phyloP scores from a whole-genome alignment of 1,140 invertebrate genomes.

The Tetragnatha versicolor region DNA sequence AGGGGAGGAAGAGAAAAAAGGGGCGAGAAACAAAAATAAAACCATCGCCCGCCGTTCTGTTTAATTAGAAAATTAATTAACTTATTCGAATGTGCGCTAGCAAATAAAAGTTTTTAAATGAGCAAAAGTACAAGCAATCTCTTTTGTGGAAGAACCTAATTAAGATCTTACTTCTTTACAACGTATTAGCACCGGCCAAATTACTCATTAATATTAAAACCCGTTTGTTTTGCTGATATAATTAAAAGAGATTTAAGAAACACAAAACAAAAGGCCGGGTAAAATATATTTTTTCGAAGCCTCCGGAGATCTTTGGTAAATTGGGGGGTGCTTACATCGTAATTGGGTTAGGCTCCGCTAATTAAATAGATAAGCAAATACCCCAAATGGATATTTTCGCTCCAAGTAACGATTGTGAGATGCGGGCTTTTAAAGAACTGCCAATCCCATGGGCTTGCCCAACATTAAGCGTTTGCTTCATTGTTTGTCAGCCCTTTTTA shows the following conservation, averaged over 20 bases:
- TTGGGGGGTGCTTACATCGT: conserved; percentile 53
- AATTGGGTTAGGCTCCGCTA: conserved; percentile 53
- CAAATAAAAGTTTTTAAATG: conserved; percentile 56
- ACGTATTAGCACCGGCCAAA: conserved; percentile 53
- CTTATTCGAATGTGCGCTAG: conserved; percentile 54
- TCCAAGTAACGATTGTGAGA: conserved; percentile 37
- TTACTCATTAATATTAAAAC: conserved; percentile 56
- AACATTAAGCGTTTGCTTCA: conserved; percentile 40
- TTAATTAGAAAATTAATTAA: conserved; percentile 57
- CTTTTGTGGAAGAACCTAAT: conserved; percentile 51
- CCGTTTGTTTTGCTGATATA: conserved; percentile 55
- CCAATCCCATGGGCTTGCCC: conserved; percentile 23
- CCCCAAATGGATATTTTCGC: conserved; percentile 52
- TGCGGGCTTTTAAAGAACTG: conserved; percentile 34
- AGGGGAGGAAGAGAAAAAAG: not conserved
- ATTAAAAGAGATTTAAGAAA: conserved; percentile 56
- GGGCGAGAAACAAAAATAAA: conserved; percentile 34
- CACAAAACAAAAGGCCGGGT: conserved; percentile 49
- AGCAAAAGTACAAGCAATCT: conserved; percentile 56
- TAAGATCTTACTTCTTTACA: conserved; percentile 55
- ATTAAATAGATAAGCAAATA: conserved; percentile 55
- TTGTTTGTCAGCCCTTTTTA: conserved; percentile 51
- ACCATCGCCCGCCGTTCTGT: conserved; percentile 51
- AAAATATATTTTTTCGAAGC: conserved; percentile 41
- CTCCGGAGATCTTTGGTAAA: conserved; percentile 49